These are phyloP conservation scores for Epistrophella euchroma DNA, from an alignment of 2,888 invertebrate species.

Conservation along the genomic window DNA sequence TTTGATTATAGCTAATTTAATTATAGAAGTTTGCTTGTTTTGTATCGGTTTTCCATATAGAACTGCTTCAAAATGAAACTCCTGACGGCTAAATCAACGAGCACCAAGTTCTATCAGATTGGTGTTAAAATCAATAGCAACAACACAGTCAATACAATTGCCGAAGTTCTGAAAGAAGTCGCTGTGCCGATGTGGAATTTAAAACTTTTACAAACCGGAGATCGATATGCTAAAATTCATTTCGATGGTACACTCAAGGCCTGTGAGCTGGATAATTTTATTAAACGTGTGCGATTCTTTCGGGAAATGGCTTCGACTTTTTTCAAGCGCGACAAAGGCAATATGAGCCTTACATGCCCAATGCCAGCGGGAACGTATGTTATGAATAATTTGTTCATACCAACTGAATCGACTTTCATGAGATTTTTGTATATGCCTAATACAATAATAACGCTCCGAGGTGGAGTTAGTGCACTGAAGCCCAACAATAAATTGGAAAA, in stretches of 20 bases:
- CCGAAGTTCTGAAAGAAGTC: slow-evolving; percentile 69
- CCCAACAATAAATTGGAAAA: slow-evolving; percentile 75
- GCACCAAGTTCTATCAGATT: slow-evolving; percentile 78
- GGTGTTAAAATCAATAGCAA: slow-evolving; percentile 77
- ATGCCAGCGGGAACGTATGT: slow-evolving; percentile 78
- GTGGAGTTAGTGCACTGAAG: slow-evolving; percentile 76
- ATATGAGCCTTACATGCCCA: slow-evolving; percentile 80
- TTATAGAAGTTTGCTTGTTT: background rate
- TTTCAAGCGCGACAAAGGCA: slow-evolving; percentile 77
- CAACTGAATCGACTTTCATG: slow-evolving; percentile 78
- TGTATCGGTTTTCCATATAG: slow-evolving; percentile 69
- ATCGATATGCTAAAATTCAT: slow-evolving; percentile 70
- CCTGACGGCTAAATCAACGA: slow-evolving; percentile 69
- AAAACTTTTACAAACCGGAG: slow-evolving; percentile 75
- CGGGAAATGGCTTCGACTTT: slow-evolving; percentile 78
- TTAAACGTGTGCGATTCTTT: slow-evolving; percentile 78
- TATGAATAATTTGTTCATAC: slow-evolving; percentile 78
- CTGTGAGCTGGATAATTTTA: slow-evolving; percentile 79
- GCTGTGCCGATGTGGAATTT: slow-evolving; percentile 78
- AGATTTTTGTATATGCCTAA: slow-evolving; percentile 80
- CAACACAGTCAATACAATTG: slow-evolving; percentile 78
- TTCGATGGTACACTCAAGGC: slow-evolving; percentile 78
- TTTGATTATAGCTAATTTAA: slow-evolving; percentile 11
- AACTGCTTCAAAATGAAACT: slow-evolving; percentile 79
- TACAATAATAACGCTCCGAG: slow-evolving; percentile 77